A percentile compares a stretch with the other conserved stretches of the same genome.
phyloP scores from a whole-genome alignment of 1,140 invertebrate species.

The Rhyacophila brunnea region DNA sequence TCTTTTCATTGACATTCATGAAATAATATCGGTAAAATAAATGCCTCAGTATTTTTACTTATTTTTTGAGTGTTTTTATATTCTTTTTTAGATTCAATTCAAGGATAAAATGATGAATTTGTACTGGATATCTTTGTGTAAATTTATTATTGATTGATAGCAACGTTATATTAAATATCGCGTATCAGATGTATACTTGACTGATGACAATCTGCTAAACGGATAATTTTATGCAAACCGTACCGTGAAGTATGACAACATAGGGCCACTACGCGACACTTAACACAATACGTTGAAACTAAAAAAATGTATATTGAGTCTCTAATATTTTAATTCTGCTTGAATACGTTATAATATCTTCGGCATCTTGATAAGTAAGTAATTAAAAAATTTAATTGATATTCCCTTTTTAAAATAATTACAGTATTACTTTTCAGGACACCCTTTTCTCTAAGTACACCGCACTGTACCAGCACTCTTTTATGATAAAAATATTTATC shows the following conservation, averaged over 20 bases:
- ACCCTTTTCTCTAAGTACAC: too few species aligned
- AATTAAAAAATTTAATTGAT: too few species aligned
- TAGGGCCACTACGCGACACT: constrained; percentile 30
- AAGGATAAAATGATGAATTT: constrained; percentile 21
- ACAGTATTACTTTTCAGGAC: too few species aligned
- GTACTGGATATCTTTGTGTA: not conserved
- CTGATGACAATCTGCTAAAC: constrained; percentile 16
- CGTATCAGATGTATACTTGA: constrained; percentile 21
- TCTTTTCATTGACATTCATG: not conserved
- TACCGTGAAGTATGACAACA: constrained; percentile 24
- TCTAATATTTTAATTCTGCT: too few species aligned
- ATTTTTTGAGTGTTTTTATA: constrained; percentile 29
- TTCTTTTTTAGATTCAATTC: constrained; percentile 24
- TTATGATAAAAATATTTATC: not conserved
- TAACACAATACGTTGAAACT: constrained; percentile 7
- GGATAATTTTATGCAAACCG: constrained; percentile 2
- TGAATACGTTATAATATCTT: too few species aligned
- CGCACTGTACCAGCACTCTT: too few species aligned
- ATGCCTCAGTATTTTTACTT: constrained; percentile 35
- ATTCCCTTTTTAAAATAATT: too few species aligned
- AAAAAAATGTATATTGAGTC: too few species aligned
- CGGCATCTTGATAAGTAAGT: too few species aligned
- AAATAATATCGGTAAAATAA: constrained; percentile 34
- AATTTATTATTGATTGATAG: not conserved
- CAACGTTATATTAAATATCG: constrained; percentile 19